These are phyloP conservation scores for Hymenochirus boettgeri DNA, from an alignment of 2,113 vertebrate genomes.

Conservation along the genomic window DNA sequence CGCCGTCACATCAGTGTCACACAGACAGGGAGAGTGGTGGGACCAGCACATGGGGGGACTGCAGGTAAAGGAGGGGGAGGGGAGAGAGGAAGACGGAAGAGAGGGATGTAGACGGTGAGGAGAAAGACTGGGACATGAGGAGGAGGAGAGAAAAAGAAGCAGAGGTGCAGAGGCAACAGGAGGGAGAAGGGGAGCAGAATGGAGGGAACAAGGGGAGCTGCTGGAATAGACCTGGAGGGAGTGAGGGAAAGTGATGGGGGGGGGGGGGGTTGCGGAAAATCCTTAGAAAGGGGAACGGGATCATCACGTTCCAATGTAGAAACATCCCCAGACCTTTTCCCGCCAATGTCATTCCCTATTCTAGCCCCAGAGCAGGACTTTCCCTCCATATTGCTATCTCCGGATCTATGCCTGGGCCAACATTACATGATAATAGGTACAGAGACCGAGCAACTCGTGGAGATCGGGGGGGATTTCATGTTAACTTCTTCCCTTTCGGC, in stretches of 20 bases:
- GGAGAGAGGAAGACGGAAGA: not conserved
- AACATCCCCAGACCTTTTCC: too few species aligned
- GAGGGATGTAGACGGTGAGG: not conserved
- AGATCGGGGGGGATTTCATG: too few species aligned
- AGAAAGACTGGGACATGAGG: conserved; percentile 1
- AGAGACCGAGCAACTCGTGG: too few species aligned
- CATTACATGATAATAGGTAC: too few species aligned
- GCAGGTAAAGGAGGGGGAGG: not conserved
- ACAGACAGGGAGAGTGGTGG: conserved; percentile 9
- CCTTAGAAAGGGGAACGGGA: not conserved
- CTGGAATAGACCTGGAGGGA: conserved; percentile 2
- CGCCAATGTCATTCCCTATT: too few species aligned
- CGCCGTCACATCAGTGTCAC: conserved; percentile 6
- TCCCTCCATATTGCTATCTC: too few species aligned
- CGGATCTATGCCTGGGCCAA: too few species aligned
- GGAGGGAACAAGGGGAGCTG: conserved; percentile 2
- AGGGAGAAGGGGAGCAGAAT: not conserved
- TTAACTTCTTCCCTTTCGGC: too few species aligned
- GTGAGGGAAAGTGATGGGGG: not conserved
- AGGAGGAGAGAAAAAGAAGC: not conserved
- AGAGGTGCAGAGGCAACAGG: not conserved
- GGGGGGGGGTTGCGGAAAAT: conserved; percentile 4
- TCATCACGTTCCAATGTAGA: too few species aligned
- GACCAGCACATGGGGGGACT: too few species aligned
- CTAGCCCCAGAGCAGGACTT: too few species aligned